Conservation (phyloP, 64 coral and sea anemone genomes). For the Actinia tenebrosa region DNA sequence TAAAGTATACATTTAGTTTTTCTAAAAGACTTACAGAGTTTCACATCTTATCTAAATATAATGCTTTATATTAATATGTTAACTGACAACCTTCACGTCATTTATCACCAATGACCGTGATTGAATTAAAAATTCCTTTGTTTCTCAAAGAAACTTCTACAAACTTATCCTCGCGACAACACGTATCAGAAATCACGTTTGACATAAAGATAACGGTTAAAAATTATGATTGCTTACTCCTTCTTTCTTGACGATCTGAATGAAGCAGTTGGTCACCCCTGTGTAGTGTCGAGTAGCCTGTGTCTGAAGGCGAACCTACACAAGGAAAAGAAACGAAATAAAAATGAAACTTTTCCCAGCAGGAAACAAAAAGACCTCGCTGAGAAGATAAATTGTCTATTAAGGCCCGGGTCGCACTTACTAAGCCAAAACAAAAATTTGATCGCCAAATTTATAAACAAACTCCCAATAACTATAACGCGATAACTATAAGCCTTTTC, state of each 20-base stretch:
- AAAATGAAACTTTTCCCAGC: neutral
- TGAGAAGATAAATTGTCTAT: neutral
- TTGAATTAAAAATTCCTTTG: no score
- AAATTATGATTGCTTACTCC: constrained; percentile 27
- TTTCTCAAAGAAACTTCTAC: neutral
- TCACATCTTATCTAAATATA: no score
- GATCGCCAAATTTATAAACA: no score
- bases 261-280: constrained; percentile 68
- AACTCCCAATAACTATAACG: no score
- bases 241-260: constrained; percentile 70
- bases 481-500: no score
- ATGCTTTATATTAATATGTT: neutral
- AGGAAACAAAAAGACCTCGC: neutral
- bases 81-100: neutral
- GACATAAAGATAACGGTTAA: neutral
- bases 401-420: no score
- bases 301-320: constrained; percentile 79
- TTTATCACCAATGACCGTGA: no score
- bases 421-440: no score
- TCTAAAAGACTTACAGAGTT: no score
- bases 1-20: no score
- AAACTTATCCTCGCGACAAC: neutral
- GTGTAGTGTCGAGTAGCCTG: constrained; percentile 53
- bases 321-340: neutral
- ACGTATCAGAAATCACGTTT: neutral